Base-by-base conservation (phyloP, 2,888 invertebrate genomes). In the Euspilapteryx auroguttella region DNA sequence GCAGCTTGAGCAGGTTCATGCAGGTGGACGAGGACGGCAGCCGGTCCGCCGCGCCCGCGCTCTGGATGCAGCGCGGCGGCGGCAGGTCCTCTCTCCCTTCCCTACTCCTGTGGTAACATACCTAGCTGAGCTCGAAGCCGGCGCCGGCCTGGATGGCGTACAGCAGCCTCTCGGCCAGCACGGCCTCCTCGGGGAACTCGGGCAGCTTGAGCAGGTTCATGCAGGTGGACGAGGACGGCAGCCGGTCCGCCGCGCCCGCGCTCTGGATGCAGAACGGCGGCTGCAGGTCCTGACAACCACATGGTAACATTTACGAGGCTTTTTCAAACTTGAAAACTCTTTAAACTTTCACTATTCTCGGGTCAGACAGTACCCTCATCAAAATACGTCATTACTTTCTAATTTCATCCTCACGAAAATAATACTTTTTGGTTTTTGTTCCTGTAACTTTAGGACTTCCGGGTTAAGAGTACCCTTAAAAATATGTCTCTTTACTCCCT, bases 1-100 rank as follows among this genome's bases (percentile, higher is more conserved):
- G 98, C 41, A 99, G 79, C 71, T 98, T 98, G 34, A 99, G 78
- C 36, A 99, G 80, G 79, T 99, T 98, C 87, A 99, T 93, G 56
- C 98, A 99, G 3, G 99, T 99, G 59, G 94, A 94, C 6, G 98
- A 93, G 8, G 97, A 94, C 0, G 98, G 98, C 48, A 99, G 81
- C 9, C 96, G 84, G 55, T 94, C 92, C 40, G 90, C 86, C 26
- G 83, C 83, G 8, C 94, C 96, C 31, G 92, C 93, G 34, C 90
- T 89, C 50, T 97, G 96, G 48, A 99, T 94, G 53, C 94, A 94
- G 66, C 99, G 96, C 2, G 94, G 88, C 8, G 99, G 98, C 63
- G 93, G 90, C 37, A 98, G 69, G 55, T 97, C 96, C 90, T 95
- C 47, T n/a, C n/a, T n/a, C n/a, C n/a, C n/a, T n/a, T n/a, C 21